A percentile compares a stretch with the other conserved stretches of the same genome.
Evolutionary conservation across 2,113 vertebrate species (phyloP).

Genomic region (Fregata magnificens): DNA sequence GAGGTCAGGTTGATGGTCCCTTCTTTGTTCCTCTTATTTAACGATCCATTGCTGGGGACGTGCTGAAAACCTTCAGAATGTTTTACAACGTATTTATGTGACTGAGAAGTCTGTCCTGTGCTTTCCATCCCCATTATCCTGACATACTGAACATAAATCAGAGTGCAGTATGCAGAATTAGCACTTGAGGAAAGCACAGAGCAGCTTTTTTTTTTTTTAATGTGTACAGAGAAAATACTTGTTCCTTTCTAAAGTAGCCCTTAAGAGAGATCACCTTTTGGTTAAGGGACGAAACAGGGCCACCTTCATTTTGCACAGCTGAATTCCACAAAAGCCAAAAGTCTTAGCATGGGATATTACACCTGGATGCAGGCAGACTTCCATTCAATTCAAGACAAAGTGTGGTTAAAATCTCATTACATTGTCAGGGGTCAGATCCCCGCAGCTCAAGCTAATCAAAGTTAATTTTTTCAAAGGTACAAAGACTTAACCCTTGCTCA

Average conservation of each 20-base stretch:
- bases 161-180: background rate
- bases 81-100: background rate
- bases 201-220: background rate
- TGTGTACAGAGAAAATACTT: background rate
- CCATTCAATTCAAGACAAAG: background rate
- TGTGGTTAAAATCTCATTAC: background rate
- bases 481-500: background rate
- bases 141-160: background rate
- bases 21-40: constrained; percentile 23
- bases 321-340: background rate
- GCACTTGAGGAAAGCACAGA: background rate
- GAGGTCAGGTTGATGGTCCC: background rate
- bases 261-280: background rate
- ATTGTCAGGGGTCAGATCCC: background rate
- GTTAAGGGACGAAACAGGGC: background rate
- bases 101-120: background rate
- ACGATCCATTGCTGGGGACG: background rate
- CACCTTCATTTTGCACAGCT: background rate
- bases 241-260: background rate
- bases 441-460: background rate
- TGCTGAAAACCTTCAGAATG: background rate
- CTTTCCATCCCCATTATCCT: background rate
- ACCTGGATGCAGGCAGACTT: background rate
- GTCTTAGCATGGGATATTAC: background rate
- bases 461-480: background rate